phyloP scores from a whole-genome alignment of 2,113 vertebrate genomes.

The Electrona antarctica region DNA sequence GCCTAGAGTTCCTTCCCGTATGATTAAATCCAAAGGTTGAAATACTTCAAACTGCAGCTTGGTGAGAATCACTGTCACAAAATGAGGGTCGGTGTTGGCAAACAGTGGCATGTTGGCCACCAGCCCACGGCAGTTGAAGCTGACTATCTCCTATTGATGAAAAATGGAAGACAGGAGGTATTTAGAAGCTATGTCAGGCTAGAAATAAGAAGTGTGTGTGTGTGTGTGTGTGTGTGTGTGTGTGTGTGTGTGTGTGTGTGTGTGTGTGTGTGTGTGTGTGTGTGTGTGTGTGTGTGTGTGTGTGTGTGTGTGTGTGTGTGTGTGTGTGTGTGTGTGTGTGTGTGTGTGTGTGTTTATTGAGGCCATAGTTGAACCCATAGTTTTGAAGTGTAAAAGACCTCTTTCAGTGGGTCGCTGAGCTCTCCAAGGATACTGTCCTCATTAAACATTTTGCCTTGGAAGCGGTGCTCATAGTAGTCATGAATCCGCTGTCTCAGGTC shows the following conservation, averaged over 20 bases:
- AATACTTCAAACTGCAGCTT: conserved; percentile 95
- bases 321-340: too few species aligned
- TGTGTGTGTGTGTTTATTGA: too few species aligned
- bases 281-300: too few species aligned
- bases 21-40: conserved; percentile 90
- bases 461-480: conserved; percentile 98
- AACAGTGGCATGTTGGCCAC: conserved; percentile 97
- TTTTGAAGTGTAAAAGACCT: conserved; percentile 76
- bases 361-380: too few species aligned
- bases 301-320: too few species aligned
- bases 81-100: conserved; percentile 95
- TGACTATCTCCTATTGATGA: conserved; percentile 90
- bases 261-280: too few species aligned
- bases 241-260: too few species aligned
- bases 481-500: conserved; percentile 97
- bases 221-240: too few species aligned
- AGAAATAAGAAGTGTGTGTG: not conserved
- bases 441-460: conserved; percentile 98
- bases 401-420: conserved; percentile 97
- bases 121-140: conserved; percentile 94
- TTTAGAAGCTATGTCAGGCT: not conserved
- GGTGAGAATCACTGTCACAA: conserved; percentile 94
- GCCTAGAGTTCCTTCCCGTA: conserved; percentile 92
- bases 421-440: conserved; percentile 96
- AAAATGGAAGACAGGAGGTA: conserved; percentile 1